Base-by-base conservation (phyloP, 2,888 invertebrate species). In the Scotopteryx bipunctaria region DNA sequence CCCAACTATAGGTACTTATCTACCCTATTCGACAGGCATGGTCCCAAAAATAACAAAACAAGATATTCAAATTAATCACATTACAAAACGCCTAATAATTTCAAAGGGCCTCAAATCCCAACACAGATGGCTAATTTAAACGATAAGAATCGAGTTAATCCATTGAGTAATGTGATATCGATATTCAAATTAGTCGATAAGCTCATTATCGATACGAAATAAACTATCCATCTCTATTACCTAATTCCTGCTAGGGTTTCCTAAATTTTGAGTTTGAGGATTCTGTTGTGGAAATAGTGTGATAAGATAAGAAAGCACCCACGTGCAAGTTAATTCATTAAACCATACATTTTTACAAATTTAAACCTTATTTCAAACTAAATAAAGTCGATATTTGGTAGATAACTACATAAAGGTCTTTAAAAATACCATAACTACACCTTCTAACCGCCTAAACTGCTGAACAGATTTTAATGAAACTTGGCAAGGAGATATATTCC, bases 221-320 rank as follows among this genome's bases (percentile, higher is more conserved):
- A 49, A 52, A 57, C 62, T 57, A 69, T 71, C 72, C 73, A 76
- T 81, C 81, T 65, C 81, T 82, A 77, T 45, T 40, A 40, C 42
- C 59, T 66, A 66, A 75, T 79, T 81, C 71, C 75, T 74, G 73
- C 76, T 69, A 67, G 61, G 64, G 67, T 66, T 64, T 49, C 27
- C 46, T 32, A 42, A 13, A 17, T 25, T 21, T 47, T 43, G 46
- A 46, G n/a, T n/a, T n/a, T 35, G 47, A 43, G 47, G 47, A 42
- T 42, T 47, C 46, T 53, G 52, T 53, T 43, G 46, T 53, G 33
- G 42, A 43, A 47, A 47, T 47, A 13, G 46, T 46, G 37, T 57
- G 83, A 83, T 86, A 83, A 85, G 84, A 84, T 82, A 55, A 55
- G 25, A 35, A 57, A 48, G 58, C 45, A 63, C 61, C 64, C 64